Percentiles rank a stretch among this genome's conserved stretches.
phyloP scores from a whole-genome alignment of 2,113 vertebrate genomes.

The Hirundichthys speculiger region DNA sequence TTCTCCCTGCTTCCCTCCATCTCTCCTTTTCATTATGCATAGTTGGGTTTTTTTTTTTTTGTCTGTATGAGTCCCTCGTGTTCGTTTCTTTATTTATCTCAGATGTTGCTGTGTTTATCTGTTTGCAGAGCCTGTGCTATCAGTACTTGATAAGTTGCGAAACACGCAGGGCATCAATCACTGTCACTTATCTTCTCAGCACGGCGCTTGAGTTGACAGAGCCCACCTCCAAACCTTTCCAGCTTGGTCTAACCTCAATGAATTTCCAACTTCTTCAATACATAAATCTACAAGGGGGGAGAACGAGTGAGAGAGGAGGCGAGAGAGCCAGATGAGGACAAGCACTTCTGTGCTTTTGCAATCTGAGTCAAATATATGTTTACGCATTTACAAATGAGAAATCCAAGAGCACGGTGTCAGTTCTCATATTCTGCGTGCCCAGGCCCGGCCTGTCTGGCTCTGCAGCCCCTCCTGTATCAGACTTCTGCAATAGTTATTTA shows the following conservation, averaged over 20 bases:
- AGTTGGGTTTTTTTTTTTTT: slow-evolving; percentile 20
- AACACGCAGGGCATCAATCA: slow-evolving; percentile 85
- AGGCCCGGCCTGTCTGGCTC: slow-evolving; percentile 59
- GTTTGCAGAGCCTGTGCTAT: slow-evolving; percentile 40
- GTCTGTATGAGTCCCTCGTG: slow-evolving; percentile 47
- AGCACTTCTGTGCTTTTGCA: slow-evolving; percentile 47
- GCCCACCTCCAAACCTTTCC: slow-evolving; percentile 37
- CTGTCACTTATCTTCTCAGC: slow-evolving; percentile 77
- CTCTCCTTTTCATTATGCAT: slow-evolving; percentile 72
- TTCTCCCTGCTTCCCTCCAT: slow-evolving; percentile 43
- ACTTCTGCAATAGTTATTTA: slow-evolving; percentile 81
- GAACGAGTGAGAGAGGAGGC: slow-evolving; percentile 1
- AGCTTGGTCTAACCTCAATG: slow-evolving; percentile 57
- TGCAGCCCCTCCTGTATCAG: slow-evolving; percentile 39
- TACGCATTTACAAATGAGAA: slow-evolving; percentile 77
- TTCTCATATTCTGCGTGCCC: slow-evolving; percentile 68
- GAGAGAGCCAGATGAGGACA: slow-evolving; percentile 28
- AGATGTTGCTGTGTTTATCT: slow-evolving; percentile 67
- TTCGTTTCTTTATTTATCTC: slow-evolving; percentile 73
- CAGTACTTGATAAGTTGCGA: slow-evolving; percentile 63
- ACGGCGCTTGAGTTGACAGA: slow-evolving; percentile 67
- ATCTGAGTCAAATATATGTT: slow-evolving; percentile 73
- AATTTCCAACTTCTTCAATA: slow-evolving; percentile 74
- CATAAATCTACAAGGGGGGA: slow-evolving; percentile 67
- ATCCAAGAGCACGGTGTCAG: slow-evolving; percentile 68